These are phyloP conservation scores for Salmo trutta DNA, from an alignment of 2,797 vertebrate species.

Conservation along the genomic window DNA sequence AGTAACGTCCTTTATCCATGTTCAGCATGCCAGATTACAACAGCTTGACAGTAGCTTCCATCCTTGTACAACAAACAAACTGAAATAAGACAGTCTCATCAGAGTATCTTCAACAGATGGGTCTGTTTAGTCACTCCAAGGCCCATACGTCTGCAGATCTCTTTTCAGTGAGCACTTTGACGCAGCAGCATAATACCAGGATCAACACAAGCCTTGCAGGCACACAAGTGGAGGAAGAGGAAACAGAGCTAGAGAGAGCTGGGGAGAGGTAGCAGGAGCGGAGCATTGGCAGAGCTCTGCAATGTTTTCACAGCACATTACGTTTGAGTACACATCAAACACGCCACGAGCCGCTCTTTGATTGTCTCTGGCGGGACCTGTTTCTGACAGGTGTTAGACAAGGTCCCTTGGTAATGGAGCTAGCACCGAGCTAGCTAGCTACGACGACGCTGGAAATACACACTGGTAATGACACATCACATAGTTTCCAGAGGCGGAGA, in stretches of 20 bases:
- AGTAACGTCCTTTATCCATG: background rate
- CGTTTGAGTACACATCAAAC: conserved; percentile 87
- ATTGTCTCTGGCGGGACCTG: conserved; percentile 83
- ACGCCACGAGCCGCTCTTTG: conserved; percentile 81
- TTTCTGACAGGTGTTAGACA: conserved; percentile 85
- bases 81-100: background rate
- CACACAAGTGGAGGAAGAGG: conserved; percentile 27
- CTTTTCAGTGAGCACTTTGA: conserved; percentile 21
- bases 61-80: background rate
- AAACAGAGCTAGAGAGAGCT: background rate
- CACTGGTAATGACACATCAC: conserved; percentile 53
- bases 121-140: conserved; percentile 46
- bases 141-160: conserved; percentile 41
- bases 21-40: background rate
- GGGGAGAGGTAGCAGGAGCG: conserved; percentile 42
- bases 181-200: conserved; percentile 36
- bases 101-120: conserved; percentile 51
- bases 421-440: conserved; percentile 5
- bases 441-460: conserved; percentile 47
- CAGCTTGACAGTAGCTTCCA: background rate
- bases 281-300: conserved; percentile 72
- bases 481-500: conserved; percentile 69
- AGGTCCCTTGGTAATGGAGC: conserved; percentile 51
- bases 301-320: conserved; percentile 84
- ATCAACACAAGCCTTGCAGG: conserved; percentile 48